phyloP scores from a whole-genome alignment of 2,113 vertebrate genomes.

The Aleadryas rufinucha region DNA sequence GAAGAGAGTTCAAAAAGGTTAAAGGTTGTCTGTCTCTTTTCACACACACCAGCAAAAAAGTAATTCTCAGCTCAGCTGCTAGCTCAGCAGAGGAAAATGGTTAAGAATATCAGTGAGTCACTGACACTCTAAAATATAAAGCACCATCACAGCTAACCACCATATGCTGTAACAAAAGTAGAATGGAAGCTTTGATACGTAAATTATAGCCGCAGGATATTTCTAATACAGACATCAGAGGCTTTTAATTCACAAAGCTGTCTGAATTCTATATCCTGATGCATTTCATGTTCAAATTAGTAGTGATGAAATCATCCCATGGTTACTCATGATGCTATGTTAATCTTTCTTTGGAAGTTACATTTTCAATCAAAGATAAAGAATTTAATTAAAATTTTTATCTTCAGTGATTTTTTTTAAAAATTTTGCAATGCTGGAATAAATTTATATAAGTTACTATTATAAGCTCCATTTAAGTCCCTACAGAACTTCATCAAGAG shows the following conservation, averaged over 20 bases:
- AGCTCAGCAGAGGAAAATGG: neutral
- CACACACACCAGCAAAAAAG: neutral
- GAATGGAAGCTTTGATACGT: slow-evolving; percentile 69
- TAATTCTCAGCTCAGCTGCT: neutral
- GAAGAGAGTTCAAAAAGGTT: neutral
- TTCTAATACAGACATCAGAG: slow-evolving; percentile 69
- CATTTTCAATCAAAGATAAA: slow-evolving; percentile 67
- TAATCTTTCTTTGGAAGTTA: slow-evolving; percentile 66
- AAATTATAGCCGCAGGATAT: slow-evolving; percentile 56
- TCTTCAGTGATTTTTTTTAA: neutral
- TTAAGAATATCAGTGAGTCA: neutral
- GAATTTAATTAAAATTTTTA: slow-evolving; percentile 72
- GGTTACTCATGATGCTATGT: slow-evolving; percentile 56
- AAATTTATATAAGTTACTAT: slow-evolving; percentile 11
- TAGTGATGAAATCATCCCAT: slow-evolving; percentile 60
- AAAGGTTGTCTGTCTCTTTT: neutral
- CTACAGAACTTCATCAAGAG: slow-evolving; percentile 4
- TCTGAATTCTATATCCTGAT: slow-evolving; percentile 52
- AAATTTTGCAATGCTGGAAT: neutral
- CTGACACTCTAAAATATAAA: neutral
- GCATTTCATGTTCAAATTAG: slow-evolving; percentile 69
- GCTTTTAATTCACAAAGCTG: slow-evolving; percentile 63
- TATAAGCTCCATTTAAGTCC: slow-evolving; percentile 26
- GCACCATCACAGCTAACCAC: neutral
- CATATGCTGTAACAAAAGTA: slow-evolving; percentile 32